Evolutionary conservation across 2,113 vertebrate genomes (phyloP).

Genomic region (Oreotragus oreotragus): DNA sequence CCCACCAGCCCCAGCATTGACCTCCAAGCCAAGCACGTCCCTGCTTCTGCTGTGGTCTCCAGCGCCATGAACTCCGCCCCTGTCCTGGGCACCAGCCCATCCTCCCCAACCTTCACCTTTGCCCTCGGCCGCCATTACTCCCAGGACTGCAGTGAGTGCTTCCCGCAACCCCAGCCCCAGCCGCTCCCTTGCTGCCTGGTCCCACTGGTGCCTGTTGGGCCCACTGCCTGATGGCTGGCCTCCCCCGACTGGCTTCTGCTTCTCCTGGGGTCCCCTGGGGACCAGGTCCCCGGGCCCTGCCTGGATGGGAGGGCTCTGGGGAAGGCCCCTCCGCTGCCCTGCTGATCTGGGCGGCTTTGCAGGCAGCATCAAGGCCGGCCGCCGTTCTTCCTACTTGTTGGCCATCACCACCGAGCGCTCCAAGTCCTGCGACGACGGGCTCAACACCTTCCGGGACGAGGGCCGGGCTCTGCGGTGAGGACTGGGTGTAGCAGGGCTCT

Average conservation of each 20-base stretch:
- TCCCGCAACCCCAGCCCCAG: neutral
- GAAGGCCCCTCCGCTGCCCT: neutral
- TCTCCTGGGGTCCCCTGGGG: neutral
- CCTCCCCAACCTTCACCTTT: slow-evolving; percentile 93
- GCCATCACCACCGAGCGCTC: slow-evolving; percentile 97
- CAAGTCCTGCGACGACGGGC: slow-evolving; percentile 97
- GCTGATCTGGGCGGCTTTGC: slow-evolving; percentile 28
- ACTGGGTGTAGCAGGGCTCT: neutral
- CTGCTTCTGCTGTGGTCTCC: slow-evolving; percentile 97
- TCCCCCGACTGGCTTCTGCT: neutral
- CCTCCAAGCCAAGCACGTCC: slow-evolving; percentile 94
- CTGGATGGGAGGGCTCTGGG: neutral
- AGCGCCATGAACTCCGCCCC: slow-evolving; percentile 94
- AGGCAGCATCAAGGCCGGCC: slow-evolving; percentile 95
- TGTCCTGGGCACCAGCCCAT: slow-evolving; percentile 87
- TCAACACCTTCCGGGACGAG: slow-evolving; percentile 94
- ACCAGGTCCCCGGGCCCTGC: neutral
- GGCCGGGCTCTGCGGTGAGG: slow-evolving; percentile 83
- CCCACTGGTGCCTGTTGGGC: neutral
- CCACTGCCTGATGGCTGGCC: neutral
- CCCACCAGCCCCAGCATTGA: slow-evolving; percentile 97
- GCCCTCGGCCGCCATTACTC: slow-evolving; percentile 92
- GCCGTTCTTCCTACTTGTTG: slow-evolving; percentile 97
- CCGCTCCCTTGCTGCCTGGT: neutral
- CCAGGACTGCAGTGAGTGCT: slow-evolving; percentile 95